phyloP scores from a whole-genome alignment of 2,888 invertebrate species.

The Dynastes hyllus region DNA sequence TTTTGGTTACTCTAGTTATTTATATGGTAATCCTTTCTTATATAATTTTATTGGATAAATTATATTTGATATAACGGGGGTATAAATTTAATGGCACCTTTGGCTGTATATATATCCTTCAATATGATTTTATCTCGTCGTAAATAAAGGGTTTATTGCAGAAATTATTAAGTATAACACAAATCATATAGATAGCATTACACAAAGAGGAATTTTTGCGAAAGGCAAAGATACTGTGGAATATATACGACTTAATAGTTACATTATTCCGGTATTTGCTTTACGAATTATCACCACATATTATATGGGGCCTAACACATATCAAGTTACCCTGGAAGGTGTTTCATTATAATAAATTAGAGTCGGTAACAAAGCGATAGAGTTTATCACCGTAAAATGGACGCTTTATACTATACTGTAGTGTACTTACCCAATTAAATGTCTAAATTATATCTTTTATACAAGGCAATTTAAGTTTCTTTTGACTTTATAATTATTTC shows the following conservation, averaged over 20 bases:
- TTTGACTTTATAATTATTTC: conserved; percentile 13
- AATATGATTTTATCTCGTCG: conserved; percentile 11
- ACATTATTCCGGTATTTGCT: conserved; percentile 6
- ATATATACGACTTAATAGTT: conserved; percentile 1
- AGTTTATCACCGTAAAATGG: background rate
- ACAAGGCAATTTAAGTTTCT: background rate
- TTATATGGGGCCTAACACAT: background rate
- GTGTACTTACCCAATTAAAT: conserved; percentile 1
- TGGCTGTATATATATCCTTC: background rate
- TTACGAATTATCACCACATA: background rate
- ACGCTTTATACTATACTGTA: background rate
- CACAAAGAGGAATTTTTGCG: conserved; percentile 15
- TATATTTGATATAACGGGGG: background rate
- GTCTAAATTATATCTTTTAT: background rate
- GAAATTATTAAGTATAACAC: conserved; percentile 13
- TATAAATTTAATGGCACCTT: background rate
- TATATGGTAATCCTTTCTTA: too few species aligned
- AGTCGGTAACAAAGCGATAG: background rate
- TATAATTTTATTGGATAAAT: too few species aligned
- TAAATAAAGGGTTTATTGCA: conserved; percentile 10
- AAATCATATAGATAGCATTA: conserved; percentile 14
- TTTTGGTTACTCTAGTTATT: too few species aligned
- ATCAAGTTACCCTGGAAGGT: conserved; percentile 4
- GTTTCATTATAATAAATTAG: background rate
- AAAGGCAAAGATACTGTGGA: background rate